Evolutionary conservation across 1,140 invertebrate species (phyloP).

Genomic region (Ericerus pela): DNA sequence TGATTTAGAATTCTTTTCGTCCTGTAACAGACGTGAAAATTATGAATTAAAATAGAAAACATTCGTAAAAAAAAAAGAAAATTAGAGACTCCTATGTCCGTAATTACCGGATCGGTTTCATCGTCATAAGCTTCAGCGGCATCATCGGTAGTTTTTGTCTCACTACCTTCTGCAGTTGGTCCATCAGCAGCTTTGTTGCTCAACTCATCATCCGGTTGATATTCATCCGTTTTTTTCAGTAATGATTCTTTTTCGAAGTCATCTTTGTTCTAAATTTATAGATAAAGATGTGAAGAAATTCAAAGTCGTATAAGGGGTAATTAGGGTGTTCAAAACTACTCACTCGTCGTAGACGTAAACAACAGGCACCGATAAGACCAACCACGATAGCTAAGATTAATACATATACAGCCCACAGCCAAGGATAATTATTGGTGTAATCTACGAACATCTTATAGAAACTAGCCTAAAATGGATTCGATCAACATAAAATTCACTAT

Average conservation of each 20-base stretch:
- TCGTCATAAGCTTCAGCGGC: constrained; percentile 26
- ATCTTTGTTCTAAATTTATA: constrained; percentile 27
- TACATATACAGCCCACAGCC: constrained; percentile 78
- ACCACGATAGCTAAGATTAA: constrained; percentile 44
- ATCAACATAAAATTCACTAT: not conserved
- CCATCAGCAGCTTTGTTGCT: not conserved
- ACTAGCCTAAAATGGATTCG: constrained; percentile 46
- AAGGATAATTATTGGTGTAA: constrained; percentile 75
- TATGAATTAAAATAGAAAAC: not conserved
- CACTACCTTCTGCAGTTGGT: not conserved
- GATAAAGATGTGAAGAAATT: not conserved
- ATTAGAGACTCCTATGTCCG: constrained; percentile 18
- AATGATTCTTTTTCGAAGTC: constrained; percentile 28
- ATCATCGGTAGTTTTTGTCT: not conserved
- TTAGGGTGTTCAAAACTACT: constrained; percentile 3
- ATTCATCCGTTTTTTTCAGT: constrained; percentile 45
- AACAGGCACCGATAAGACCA: constrained; percentile 13
- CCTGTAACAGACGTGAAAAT: not conserved
- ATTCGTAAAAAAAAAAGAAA: constrained; percentile 4
- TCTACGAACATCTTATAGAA: constrained; percentile 61
- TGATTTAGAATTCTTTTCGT: constrained; percentile 24
- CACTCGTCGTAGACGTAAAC: constrained; percentile 19
- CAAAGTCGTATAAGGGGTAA: not conserved
- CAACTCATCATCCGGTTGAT: constrained; percentile 32
- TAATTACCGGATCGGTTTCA: constrained; percentile 18